Percentiles rank a stretch among this genome's conserved stretches.
phyloP scores from a whole-genome alignment of 2,888 invertebrate species.

The Portevinia maculata region DNA sequence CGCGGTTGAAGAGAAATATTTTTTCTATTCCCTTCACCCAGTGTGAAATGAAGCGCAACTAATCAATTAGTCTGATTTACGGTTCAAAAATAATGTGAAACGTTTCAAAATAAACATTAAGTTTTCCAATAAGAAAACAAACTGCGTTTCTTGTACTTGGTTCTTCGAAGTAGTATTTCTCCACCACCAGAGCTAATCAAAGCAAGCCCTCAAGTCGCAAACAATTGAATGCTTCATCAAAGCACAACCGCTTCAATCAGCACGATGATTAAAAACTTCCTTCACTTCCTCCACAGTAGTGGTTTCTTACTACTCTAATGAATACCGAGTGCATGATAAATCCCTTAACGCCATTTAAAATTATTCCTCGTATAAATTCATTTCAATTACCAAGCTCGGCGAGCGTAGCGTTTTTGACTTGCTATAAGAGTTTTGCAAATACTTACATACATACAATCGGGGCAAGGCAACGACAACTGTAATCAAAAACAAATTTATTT shows the following conservation, averaged over 20 bases:
- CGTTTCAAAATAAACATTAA: neutral
- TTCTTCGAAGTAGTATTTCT: neutral
- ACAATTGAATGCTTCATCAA: conserved; percentile 42
- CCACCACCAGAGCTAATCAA: neutral
- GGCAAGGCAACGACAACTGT: conserved; percentile 9
- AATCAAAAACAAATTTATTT: neutral
- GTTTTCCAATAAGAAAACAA: neutral
- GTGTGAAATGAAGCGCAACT: too few relatives aligned
- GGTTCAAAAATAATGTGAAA: too few relatives aligned
- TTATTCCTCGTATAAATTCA: conserved; percentile 27
- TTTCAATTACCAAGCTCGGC: conserved; percentile 24
- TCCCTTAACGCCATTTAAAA: neutral
- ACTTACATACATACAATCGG: neutral
- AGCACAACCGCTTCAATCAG: conserved; percentile 22
- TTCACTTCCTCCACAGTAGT: neutral
- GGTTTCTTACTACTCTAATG: conserved; percentile 11
- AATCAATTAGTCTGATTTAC: too few relatives aligned
- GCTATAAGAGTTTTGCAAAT: neutral
- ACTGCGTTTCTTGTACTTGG: neutral
- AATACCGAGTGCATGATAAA: conserved; percentile 1
- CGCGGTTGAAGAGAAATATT: too few relatives aligned
- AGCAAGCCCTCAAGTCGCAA: neutral
- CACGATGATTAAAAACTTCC: conserved; percentile 4
- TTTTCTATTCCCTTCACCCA: too few relatives aligned
- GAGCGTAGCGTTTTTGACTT: neutral